A percentile compares a stretch with the other conserved stretches of the same genome.
These are phyloP conservation scores for Odocoileus virginianus DNA, from an alignment of 2,113 vertebrate species.

Conservation along the genomic window DNA sequence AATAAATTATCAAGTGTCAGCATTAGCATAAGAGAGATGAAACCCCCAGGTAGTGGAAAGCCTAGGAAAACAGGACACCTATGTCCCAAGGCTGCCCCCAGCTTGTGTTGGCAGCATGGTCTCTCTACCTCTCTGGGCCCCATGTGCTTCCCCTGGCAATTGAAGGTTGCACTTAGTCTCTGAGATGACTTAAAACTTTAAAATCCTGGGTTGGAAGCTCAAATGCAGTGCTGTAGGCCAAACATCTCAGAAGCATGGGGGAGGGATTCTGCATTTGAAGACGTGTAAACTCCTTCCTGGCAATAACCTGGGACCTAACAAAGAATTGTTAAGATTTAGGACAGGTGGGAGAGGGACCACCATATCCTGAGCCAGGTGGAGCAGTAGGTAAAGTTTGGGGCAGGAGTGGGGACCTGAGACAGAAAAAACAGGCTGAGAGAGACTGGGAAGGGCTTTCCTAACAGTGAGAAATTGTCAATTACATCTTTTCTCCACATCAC, in stretches of 20 bases:
- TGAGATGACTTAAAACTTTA: neutral
- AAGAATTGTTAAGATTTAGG: neutral
- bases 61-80: neutral
- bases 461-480: neutral
- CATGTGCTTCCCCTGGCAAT: neutral
- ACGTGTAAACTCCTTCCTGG: neutral
- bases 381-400: neutral
- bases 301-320: neutral
- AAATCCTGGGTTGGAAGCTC: neutral
- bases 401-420: neutral
- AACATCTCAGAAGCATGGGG: neutral
- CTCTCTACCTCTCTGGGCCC: neutral
- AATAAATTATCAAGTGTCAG: conserved; percentile 51
- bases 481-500: neutral
- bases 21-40: conserved; percentile 20
- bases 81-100: neutral
- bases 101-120: neutral
- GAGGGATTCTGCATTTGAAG: neutral
- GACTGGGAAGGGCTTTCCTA: neutral
- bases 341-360: neutral
- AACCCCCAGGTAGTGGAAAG: neutral
- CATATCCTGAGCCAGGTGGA: rapidly evolving
- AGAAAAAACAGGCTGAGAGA: neutral
- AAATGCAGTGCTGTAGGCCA: neutral
- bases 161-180: neutral